Evolutionary conservation across 2,113 vertebrate species (phyloP).

Genomic region (Zosterops japonicus): DNA sequence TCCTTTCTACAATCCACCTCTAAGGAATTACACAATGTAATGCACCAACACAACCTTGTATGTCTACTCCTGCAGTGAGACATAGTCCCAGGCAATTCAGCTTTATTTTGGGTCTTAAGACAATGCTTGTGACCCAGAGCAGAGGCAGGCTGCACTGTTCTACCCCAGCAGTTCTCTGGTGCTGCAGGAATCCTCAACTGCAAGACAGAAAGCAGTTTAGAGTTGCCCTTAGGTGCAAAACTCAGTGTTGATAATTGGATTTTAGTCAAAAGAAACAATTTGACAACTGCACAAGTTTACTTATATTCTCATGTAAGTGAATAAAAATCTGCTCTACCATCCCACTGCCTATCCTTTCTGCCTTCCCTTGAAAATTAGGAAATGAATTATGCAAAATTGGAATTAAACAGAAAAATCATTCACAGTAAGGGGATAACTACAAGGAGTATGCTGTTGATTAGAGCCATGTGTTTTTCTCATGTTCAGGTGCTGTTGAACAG

Average conservation of each 20-base stretch:
- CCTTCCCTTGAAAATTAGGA: not conserved
- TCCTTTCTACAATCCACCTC: not conserved
- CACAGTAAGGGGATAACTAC: not conserved
- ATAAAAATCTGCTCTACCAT: not conserved
- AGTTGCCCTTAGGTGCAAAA: not conserved
- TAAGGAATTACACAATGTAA: not conserved
- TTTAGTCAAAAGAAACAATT: not conserved
- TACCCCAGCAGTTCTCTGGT: not conserved
- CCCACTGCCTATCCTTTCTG: not conserved
- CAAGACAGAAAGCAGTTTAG: not conserved
- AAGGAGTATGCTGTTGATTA: not conserved
- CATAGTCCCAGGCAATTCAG: not conserved
- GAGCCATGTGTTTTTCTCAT: not conserved
- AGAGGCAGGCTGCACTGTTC: not conserved
- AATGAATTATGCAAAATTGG: not conserved
- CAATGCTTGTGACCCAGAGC: not conserved
- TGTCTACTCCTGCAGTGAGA: not conserved
- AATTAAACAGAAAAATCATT: not conserved
- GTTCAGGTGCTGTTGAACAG: not conserved
- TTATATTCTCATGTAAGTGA: not conserved
- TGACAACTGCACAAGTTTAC: not conserved
- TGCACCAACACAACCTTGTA: not conserved
- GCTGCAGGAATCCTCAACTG: not conserved
- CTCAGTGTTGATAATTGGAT: not conserved
- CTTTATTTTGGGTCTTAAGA: not conserved